These are phyloP conservation scores for Dysdera silvatica DNA, from an alignment of 1,140 invertebrate species.

Conservation along the genomic window DNA sequence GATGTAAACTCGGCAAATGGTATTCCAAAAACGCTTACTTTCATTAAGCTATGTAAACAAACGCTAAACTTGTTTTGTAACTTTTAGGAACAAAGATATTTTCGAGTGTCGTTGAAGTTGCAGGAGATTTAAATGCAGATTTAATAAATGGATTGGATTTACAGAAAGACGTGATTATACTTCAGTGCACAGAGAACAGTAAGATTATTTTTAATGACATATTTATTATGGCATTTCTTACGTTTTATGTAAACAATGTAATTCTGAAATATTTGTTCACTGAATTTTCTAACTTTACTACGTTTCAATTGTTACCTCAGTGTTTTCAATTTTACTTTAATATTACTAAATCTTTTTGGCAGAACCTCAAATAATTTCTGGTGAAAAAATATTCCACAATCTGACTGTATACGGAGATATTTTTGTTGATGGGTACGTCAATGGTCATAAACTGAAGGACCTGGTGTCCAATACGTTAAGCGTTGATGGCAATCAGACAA, in stretches of 20 bases:
- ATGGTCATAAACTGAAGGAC: slow-evolving; percentile 6
- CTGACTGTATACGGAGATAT: background rate
- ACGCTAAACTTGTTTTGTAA: too few species aligned
- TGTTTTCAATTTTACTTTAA: too few species aligned
- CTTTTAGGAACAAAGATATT: background rate
- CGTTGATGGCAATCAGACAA: background rate
- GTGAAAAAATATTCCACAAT: slow-evolving; percentile 5
- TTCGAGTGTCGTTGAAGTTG: background rate
- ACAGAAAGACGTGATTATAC: slow-evolving; percentile 7
- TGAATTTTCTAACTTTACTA: too few species aligned
- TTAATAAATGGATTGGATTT: slow-evolving; percentile 11
- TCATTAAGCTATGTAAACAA: too few species aligned
- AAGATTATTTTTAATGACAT: too few species aligned
- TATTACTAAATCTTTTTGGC: too few species aligned
- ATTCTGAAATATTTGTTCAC: too few species aligned
- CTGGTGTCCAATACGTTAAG: slow-evolving; percentile 6
- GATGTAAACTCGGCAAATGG: too few species aligned
- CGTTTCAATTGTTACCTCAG: too few species aligned
- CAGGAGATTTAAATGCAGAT: slow-evolving; percentile 6
- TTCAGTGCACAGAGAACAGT: background rate
- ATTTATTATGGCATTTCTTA: too few species aligned
- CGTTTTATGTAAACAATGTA: too few species aligned
- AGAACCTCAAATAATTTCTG: slow-evolving; percentile 18
- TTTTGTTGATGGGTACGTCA: background rate
- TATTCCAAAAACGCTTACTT: too few species aligned